phyloP scores from a whole-genome alignment of 1,140 invertebrate species.

The Hylyphantes graminicola region DNA sequence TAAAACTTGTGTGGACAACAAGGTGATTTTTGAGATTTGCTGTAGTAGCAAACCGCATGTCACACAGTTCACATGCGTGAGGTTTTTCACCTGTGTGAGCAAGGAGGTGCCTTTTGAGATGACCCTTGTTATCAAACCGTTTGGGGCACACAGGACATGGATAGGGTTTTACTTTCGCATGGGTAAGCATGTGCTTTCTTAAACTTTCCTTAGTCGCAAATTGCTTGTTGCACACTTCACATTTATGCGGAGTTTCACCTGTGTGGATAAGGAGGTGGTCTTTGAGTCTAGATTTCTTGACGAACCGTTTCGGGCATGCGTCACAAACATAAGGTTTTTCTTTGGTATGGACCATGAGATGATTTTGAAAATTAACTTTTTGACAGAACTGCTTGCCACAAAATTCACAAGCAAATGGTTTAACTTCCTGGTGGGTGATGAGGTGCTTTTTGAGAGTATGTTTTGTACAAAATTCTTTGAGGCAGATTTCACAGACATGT shows the following conservation, averaged over 20 bases:
- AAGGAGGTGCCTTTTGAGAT: slow-evolving; percentile 2
- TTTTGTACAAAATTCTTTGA: too few species aligned
- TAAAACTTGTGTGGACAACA: neutral
- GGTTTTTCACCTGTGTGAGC: slow-evolving; percentile 65
- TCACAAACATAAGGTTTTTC: slow-evolving; percentile 1
- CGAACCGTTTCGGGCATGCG: too few species aligned
- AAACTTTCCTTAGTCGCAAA: slow-evolving; percentile 89
- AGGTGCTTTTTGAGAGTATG: too few species aligned
- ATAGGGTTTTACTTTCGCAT: slow-evolving; percentile 10
- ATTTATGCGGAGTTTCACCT: slow-evolving; percentile 97
- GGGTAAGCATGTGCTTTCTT: slow-evolving; percentile 65
- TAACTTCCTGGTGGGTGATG: neutral
- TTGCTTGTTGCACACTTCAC: slow-evolving; percentile 82
- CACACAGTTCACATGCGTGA: slow-evolving; percentile 67
- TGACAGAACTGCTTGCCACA: too few species aligned
- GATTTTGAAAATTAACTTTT: too few species aligned
- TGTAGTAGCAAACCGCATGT: slow-evolving; percentile 61
- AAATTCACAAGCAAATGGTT: too few species aligned
- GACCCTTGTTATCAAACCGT: neutral
- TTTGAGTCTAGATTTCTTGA: too few species aligned
- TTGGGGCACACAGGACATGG: slow-evolving; percentile 5
- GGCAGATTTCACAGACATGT: too few species aligned
- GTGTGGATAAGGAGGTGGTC: slow-evolving; percentile 75
- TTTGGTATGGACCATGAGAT: neutral
- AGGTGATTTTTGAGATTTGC: neutral